Evolutionary conservation across 2,113 vertebrate genomes (phyloP).

Genomic region (Elephas maximus): DNA sequence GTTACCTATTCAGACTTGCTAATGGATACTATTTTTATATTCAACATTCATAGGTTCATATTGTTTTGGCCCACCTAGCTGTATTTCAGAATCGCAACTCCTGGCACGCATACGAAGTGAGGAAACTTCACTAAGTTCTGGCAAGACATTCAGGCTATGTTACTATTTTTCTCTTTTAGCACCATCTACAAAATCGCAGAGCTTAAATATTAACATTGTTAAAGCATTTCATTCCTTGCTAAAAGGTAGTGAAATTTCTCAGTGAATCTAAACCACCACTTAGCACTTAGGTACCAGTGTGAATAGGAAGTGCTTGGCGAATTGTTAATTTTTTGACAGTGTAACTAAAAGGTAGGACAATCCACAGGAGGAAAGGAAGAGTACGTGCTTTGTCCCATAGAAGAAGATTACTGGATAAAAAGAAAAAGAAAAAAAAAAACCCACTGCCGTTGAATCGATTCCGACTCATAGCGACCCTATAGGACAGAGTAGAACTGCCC

Average conservation of each 20-base stretch:
- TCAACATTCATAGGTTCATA: accelerated
- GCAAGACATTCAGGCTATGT: not conserved
- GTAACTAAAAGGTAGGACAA: not conserved
- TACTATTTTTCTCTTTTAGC: not conserved
- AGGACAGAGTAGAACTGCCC: no score
- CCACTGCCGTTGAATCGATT: no score
- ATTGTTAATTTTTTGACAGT: not conserved
- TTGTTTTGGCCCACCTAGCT: not conserved
- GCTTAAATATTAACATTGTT: slow-evolving; percentile 19
- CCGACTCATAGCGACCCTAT: no score
- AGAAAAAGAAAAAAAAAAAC: no score
- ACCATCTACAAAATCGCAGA: not conserved
- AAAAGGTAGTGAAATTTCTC: slow-evolving; percentile 5
- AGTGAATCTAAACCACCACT: not conserved
- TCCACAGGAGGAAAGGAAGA: not conserved
- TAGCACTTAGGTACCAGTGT: not conserved
- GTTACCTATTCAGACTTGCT: not conserved
- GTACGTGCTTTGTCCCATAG: accelerated
- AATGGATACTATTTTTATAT: not conserved
- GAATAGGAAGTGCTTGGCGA: not conserved
- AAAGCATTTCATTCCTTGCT: not conserved
- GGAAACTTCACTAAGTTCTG: not conserved
- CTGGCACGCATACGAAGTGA: not conserved
- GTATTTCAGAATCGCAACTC: not conserved
- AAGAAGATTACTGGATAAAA: not conserved